Percentiles rank a stretch among this genome's conserved stretches.
phyloP scores from a whole-genome alignment of 2,113 vertebrate species.

The Poeciliopsis turrubarensis region DNA sequence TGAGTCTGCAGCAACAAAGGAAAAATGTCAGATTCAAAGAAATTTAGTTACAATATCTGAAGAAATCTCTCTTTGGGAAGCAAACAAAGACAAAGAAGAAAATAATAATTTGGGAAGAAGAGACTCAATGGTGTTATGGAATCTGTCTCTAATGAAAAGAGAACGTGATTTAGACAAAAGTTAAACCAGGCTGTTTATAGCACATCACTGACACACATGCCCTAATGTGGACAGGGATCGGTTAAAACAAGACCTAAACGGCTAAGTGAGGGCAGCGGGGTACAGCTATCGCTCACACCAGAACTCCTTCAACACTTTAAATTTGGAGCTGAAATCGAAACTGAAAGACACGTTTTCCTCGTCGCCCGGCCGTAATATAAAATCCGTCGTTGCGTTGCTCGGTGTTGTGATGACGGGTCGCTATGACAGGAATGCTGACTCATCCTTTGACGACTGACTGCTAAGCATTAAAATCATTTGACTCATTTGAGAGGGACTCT shows the following conservation, averaged over 20 bases:
- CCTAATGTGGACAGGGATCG: conserved; percentile 16
- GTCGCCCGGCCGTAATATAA: too few relatives aligned
- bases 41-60: too few relatives aligned
- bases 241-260: conserved; percentile 19
- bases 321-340: background rate
- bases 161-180: conserved; percentile 30
- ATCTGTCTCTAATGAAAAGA: background rate
- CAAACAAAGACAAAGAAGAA: too few relatives aligned
- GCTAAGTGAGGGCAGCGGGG: conserved; percentile 19
- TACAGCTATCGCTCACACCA: conserved; percentile 58
- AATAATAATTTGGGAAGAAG: too few relatives aligned
- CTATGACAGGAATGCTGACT: conserved; percentile 1
- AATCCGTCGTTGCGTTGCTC: background rate
- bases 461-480: background rate
- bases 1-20: too few relatives aligned
- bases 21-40: too few relatives aligned
- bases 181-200: background rate
- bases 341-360: too few relatives aligned
- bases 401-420: background rate
- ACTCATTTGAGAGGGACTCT: background rate
- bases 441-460: background rate
- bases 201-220: background rate
- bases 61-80: too few relatives aligned
- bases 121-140: too few relatives aligned
- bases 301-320: conserved; percentile 47